phyloP scores from a whole-genome alignment of 2,888 invertebrate genomes.

The Machimus rusticus region DNA sequence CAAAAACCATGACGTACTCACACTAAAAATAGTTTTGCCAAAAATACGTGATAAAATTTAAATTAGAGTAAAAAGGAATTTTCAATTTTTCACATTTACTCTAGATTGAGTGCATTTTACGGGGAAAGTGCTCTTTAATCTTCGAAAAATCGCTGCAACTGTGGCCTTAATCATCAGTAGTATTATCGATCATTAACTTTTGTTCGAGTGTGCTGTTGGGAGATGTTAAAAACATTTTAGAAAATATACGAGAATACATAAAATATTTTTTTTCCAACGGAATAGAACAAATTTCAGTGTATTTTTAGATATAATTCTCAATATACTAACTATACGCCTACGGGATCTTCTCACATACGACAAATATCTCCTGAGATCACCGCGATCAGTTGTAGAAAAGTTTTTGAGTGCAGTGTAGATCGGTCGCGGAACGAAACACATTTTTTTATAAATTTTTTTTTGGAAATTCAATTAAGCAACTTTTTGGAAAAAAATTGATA shows the following conservation, averaged over 20 bases:
- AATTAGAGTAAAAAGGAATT: slow-evolving; percentile 16
- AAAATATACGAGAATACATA: background rate
- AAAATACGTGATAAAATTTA: slow-evolving; percentile 50
- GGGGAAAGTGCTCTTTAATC: background rate
- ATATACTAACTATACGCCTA: slow-evolving; percentile 38
- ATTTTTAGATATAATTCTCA: slow-evolving; percentile 35
- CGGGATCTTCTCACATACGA: background rate
- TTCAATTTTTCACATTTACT: background rate
- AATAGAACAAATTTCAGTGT: background rate
- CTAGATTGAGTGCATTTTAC: background rate
- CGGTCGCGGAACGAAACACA: background rate
- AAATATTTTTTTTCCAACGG: background rate
- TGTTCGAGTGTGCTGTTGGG: background rate
- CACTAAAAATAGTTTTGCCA: slow-evolving; percentile 52
- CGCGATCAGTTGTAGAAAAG: slow-evolving; percentile 2
- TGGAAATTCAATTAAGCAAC: background rate
- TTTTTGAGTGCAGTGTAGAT: slow-evolving; percentile 6
- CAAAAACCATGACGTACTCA: slow-evolving; percentile 27
- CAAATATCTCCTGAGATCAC: slow-evolving; percentile 18
- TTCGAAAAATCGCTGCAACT: background rate
- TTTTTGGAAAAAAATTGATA: background rate
- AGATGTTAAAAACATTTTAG: slow-evolving; percentile 1
- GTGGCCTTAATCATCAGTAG: background rate
- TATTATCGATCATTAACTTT: background rate
- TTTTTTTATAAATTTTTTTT: background rate